phyloP scores from a whole-genome alignment of 2,797 vertebrate species.

The Orientallactaga sibirica region DNA sequence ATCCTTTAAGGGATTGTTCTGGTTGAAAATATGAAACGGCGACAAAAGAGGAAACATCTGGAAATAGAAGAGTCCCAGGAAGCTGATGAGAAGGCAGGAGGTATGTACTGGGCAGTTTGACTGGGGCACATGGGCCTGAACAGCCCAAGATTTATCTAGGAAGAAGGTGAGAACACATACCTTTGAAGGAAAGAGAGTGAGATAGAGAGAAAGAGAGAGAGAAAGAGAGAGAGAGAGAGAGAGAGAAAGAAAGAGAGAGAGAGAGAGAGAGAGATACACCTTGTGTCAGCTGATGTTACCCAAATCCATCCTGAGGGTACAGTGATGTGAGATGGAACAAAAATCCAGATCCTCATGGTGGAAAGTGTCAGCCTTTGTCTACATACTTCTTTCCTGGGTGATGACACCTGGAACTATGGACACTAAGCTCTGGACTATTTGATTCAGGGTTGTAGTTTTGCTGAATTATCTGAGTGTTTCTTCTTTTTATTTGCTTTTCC shows the following conservation, averaged over 20 bases:
- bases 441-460: background rate
- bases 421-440: no score
- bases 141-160: background rate
- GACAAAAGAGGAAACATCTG: conserved; percentile 79
- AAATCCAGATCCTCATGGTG: background rate
- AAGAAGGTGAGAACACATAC: background rate
- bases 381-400: background rate
- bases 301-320: background rate
- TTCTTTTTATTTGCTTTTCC: background rate
- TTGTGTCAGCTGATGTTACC: background rate
- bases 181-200: background rate
- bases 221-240: background rate
- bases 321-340: accelerated
- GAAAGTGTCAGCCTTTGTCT: background rate
- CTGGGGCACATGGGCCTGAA: background rate
- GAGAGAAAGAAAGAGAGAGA: background rate
- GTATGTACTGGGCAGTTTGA: conserved; percentile 10
- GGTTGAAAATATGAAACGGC: conserved; percentile 67
- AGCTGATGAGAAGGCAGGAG: conserved; percentile 37
- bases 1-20: conserved; percentile 18
- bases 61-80: conserved; percentile 70
- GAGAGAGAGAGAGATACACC: background rate
- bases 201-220: background rate
- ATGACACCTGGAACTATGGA: background rate
- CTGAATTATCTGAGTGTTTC: background rate